Percentiles rank a stretch among this genome's conserved stretches.
phyloP scores from a whole-genome alignment of 2,888 invertebrate genomes.

The Ernsta delagoae region DNA sequence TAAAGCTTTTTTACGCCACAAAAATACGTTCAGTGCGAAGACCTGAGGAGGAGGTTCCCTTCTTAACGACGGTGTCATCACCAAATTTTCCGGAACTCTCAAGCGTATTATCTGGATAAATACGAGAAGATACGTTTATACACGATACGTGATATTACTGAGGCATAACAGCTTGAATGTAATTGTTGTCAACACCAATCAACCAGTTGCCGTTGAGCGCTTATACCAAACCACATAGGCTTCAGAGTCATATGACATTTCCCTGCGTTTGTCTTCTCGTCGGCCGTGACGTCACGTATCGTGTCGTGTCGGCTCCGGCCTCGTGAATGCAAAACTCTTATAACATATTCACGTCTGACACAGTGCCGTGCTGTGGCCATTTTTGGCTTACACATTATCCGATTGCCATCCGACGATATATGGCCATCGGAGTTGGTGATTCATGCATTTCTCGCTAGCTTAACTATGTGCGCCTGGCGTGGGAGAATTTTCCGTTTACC shows the following conservation, averaged over 20 bases:
- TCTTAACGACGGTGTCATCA: no score
- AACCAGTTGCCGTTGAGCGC: no score
- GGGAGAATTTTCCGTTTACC: conserved; percentile 17
- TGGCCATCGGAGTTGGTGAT: conserved; percentile 19
- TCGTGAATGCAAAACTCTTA: conserved; percentile 56
- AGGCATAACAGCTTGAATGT: no score
- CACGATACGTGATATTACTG: no score
- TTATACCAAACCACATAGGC: no score
- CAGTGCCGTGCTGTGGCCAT: conserved; percentile 43
- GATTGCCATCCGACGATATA: conserved; percentile 9
- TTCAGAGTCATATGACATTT: not conserved
- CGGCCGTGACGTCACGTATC: not conserved
- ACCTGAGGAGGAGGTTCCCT: no score
- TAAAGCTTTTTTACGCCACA: no score
- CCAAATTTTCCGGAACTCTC: no score
- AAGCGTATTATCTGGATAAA: no score
- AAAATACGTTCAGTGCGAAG: no score
- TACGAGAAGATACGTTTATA: no score
- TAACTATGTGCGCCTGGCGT: conserved; percentile 14
- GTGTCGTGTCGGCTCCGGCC: conserved; percentile 43
- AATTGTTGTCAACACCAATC: no score
- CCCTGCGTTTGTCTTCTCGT: not conserved
- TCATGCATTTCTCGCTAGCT: conserved; percentile 21
- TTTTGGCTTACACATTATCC: conserved; percentile 40
- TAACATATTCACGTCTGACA: conserved; percentile 53